Conservation (phyloP, 2,888 invertebrate genomes). For the Phaedon cochleariae region DNA sequence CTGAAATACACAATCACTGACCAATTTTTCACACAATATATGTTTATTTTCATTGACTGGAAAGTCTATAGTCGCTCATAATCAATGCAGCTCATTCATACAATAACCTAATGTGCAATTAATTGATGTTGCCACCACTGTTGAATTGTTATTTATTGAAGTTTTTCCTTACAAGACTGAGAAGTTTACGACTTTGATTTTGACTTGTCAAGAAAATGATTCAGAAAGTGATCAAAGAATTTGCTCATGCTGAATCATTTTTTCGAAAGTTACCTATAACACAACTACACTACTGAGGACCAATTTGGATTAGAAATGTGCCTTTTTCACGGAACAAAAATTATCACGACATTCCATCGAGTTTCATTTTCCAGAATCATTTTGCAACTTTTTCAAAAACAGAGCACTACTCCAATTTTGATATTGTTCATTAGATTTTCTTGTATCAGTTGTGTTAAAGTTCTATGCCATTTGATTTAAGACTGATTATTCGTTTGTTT, state of each 20-base stretch:
- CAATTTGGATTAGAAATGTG: constrained; percentile 45
- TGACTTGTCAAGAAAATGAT: constrained; percentile 5
- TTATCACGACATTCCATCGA: constrained; percentile 48
- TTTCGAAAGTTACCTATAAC: constrained; percentile 33
- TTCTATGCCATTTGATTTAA: constrained; percentile 61
- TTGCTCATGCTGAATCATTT: constrained; percentile 2
- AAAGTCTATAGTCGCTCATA: constrained; percentile 52
- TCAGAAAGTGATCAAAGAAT: too few species aligned
- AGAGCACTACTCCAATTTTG: constrained; percentile 27
- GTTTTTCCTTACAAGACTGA: constrained; percentile 46
- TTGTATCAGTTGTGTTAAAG: constrained; percentile 46
- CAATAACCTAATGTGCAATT: constrained; percentile 57
- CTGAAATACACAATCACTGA: constrained; percentile 49
- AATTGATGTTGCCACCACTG: constrained; percentile 46
- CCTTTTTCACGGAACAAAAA: constrained; percentile 47
- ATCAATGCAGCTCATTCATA: constrained; percentile 50
- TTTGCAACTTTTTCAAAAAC: constrained; percentile 27
- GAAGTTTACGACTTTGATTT: constrained; percentile 25
- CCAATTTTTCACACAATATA: constrained; percentile 39
- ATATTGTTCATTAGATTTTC: background rate
- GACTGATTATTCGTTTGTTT: constrained; percentile 60
- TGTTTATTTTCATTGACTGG: constrained; percentile 51
- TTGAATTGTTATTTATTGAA: constrained; percentile 38
- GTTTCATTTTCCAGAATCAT: constrained; percentile 36
- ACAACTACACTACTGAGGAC: constrained; percentile 40